A percentile compares a stretch with the other conserved stretches of the same genome.
These are phyloP conservation scores for Cosmorhoe ocellata DNA, from an alignment of 2,888 invertebrate genomes.

Conservation along the genomic window DNA sequence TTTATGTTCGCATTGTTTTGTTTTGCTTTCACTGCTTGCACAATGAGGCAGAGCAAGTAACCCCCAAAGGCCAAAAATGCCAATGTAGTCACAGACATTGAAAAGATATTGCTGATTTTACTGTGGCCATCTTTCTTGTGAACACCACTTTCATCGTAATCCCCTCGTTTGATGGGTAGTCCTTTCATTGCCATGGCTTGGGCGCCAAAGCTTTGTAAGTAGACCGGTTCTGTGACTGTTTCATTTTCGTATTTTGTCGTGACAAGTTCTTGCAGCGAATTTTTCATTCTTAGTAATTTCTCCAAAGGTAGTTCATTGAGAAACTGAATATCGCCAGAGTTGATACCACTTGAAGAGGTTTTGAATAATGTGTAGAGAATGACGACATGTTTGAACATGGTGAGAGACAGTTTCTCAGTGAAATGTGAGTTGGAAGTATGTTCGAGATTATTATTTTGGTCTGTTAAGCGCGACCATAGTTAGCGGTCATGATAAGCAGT, in stretches of 20 bases:
- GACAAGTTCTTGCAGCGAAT: conserved; percentile 61
- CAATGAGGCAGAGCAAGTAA: conserved; percentile 89
- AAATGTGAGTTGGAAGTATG: conserved; percentile 35
- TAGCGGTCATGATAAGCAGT: conserved; percentile 53
- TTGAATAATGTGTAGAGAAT: conserved; percentile 39
- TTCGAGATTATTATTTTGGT: conserved; percentile 32
- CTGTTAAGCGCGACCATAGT: conserved; percentile 59
- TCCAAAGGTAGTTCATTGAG: conserved; percentile 87
- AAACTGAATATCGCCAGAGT: conserved; percentile 69
- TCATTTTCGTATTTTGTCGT: conserved; percentile 53
- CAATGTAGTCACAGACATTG: conserved; percentile 89
- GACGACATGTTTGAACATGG: conserved; percentile 48
- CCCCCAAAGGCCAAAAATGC: conserved; percentile 93
- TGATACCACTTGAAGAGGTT: conserved; percentile 43
- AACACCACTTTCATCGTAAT: conserved; percentile 72
- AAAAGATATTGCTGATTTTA: conserved; percentile 88
- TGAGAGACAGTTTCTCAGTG: conserved; percentile 42
- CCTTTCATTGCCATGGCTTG: conserved; percentile 69
- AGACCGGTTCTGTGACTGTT: conserved; percentile 48
- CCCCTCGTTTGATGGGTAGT: conserved; percentile 63
- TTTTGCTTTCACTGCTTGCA: conserved; percentile 88
- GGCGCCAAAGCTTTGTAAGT: conserved; percentile 62
- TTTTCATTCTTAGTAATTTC: conserved; percentile 85
- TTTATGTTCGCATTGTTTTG: conserved; percentile 57
- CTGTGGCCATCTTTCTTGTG: conserved; percentile 77